Percentiles rank a stretch among this genome's conserved stretches.
Evolutionary conservation across 2,888 invertebrate species (phyloP).

Genomic region (Dolichopus griseipennis): DNA sequence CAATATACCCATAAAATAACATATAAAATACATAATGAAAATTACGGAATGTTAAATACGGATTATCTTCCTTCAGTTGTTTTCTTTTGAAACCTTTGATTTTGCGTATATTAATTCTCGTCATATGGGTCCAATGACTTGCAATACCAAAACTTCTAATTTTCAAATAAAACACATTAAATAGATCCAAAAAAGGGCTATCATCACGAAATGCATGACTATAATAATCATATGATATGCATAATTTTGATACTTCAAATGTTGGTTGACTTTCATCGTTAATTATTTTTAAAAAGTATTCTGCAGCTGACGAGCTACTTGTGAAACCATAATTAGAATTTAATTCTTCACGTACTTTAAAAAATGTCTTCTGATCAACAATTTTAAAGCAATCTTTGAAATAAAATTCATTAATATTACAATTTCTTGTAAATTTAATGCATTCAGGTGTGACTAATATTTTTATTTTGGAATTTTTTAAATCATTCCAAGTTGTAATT

Average conservation of each 20-base stretch:
- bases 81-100: background rate
- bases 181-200: background rate
- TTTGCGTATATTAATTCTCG: background rate
- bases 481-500: background rate
- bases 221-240: background rate
- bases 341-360: background rate
- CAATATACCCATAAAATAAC: too few species aligned
- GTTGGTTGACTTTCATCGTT: background rate
- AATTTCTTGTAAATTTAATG: background rate
- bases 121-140: background rate
- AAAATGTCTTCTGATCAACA: background rate
- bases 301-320: background rate
- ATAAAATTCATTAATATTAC: background rate
- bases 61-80: too few species aligned
- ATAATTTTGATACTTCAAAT: background rate
- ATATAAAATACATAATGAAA: too few species aligned
- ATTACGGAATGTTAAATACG: too few species aligned
- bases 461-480: background rate
- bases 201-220: background rate
- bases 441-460: background rate
- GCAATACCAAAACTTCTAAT: background rate
- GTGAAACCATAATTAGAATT: background rate
- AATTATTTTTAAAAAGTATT: background rate
- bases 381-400: background rate
- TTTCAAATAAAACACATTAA: background rate